These are phyloP conservation scores for Scomber colias DNA, from an alignment of 2,113 vertebrate genomes.

Conservation along the genomic window DNA sequence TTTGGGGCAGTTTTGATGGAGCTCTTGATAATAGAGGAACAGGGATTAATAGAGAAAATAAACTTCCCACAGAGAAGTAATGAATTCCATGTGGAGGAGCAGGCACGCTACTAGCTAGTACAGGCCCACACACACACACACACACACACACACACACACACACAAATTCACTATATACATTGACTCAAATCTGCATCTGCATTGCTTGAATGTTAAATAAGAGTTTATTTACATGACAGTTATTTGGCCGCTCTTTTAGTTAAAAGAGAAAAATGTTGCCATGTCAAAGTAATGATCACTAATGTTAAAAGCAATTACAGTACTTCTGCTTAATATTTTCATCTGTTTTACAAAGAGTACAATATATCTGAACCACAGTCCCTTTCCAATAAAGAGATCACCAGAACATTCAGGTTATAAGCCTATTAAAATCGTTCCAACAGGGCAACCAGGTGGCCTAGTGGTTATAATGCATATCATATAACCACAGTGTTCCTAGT, in stretches of 20 bases:
- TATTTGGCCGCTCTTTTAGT: no score
- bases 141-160: constrained; percentile 30
- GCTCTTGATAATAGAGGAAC: constrained; percentile 78
- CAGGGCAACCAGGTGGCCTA: no score
- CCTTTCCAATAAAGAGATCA: background rate
- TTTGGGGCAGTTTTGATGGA: constrained; percentile 78
- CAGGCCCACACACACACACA: constrained; percentile 27
- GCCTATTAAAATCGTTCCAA: constrained; percentile 13
- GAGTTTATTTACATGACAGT: background rate
- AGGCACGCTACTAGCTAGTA: constrained; percentile 56
- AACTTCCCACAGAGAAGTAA: constrained; percentile 78
- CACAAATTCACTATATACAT: constrained; percentile 16
- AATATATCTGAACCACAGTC: no score
- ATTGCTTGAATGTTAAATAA: background rate
- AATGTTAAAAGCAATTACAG: background rate
- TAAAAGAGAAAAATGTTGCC: no score
- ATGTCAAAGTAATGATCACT: background rate
- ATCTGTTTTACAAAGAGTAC: background rate
- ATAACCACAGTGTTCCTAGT: no score
- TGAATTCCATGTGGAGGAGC: constrained; percentile 78
- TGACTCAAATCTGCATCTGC: background rate
- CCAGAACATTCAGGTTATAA: constrained; percentile 16
- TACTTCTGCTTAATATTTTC: background rate
- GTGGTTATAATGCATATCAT: no score
- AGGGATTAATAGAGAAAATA: constrained; percentile 83